A percentile compares a stretch with the other conserved stretches of the same genome.
Conservation (phyloP, 2,888 invertebrate species). For the Xestia sexstrigata region DNA sequence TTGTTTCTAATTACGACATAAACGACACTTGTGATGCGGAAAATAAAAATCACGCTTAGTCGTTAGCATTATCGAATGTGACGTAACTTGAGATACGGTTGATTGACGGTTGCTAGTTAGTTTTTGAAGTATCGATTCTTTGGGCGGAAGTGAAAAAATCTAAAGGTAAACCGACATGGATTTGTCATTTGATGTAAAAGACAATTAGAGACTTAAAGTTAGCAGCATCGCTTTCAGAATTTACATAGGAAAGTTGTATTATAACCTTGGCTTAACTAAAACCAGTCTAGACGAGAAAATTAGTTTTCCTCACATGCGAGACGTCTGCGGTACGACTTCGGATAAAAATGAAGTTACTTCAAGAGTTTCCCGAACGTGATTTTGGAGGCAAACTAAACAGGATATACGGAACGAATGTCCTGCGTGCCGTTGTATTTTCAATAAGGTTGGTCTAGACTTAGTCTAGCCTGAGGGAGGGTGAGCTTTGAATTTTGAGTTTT, state of each 20-base stretch:
- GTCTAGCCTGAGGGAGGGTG: slow-evolving; percentile 82
- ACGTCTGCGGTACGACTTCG: slow-evolving; percentile 28
- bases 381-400: slow-evolving; percentile 50
- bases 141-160: slow-evolving; percentile 66
- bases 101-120: slow-evolving; percentile 69
- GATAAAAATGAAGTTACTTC: slow-evolving; percentile 55
- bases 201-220: neutral
- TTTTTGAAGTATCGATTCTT: slow-evolving; percentile 57
- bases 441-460: slow-evolving; percentile 84
- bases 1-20: slow-evolving; percentile 74
- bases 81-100: slow-evolving; percentile 70
- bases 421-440: slow-evolving; percentile 69
- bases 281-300: slow-evolving; percentile 49
- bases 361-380: slow-evolving; percentile 51
- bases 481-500: slow-evolving; percentile 63
- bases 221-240: slow-evolving; percentile 8
- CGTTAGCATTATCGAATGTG: slow-evolving; percentile 61
- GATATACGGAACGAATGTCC: slow-evolving; percentile 38
- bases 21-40: slow-evolving; percentile 70
- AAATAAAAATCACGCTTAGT: slow-evolving; percentile 70
- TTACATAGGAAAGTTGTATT: slow-evolving; percentile 15
- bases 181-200: slow-evolving; percentile 53
- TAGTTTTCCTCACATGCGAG: slow-evolving; percentile 17
- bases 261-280: slow-evolving; percentile 21
- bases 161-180: slow-evolving; percentile 44